Evolutionary conservation across 2,113 vertebrate species (phyloP), one percentile per base, ranked within the genome.

Genomic region (Platycercus adscitus): DNA sequence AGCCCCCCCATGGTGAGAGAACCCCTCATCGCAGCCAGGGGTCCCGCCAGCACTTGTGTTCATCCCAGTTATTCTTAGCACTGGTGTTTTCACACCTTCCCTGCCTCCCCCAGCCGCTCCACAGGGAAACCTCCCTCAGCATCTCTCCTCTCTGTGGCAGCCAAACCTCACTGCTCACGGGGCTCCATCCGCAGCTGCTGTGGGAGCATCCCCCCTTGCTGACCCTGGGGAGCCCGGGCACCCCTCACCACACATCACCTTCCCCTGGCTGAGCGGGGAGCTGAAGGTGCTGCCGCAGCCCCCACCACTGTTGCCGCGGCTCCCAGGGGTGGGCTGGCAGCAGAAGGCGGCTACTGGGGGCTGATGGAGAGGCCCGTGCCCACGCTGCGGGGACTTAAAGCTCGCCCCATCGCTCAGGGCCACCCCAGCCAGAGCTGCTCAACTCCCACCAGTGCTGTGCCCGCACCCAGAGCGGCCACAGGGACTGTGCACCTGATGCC

Each of bases 401-500:
- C 21, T 14, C 10, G 0, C 17, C 53, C 60, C 35, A 0, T 72
- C 63, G 2, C 68, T 93, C 63, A 23, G 52, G 44, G 23, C 61
- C 70, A 29, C 31, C 82, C 50, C 71, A 86, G 52, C 50, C 23
- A 0, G 63, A 72, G 86, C 88, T 76, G 80, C 50, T 2, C 2
- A 69, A 5, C 89, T 66, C 91, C 69, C 58, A 58, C 31, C 68
- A 17, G 46, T 1, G 4, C 77, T 7, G 37, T 84, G 73, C 64
- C 63, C 0, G 24, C 1, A 0, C 47, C 41, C 4, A 0, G 35
- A 26, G 29, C 1, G 7, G 44, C 63, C 6, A 9, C 6, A 9
- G 63, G 53, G 49, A 20, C 79, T 3, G 1, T 4, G 3, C 2
- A 0, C 78, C 47, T 7, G 0, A 1, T 29, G 63, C 11, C 1